These are phyloP conservation scores for Aphelenchoides besseyi DNA, from an alignment of 1,140 invertebrate genomes.

Conservation along the genomic window DNA sequence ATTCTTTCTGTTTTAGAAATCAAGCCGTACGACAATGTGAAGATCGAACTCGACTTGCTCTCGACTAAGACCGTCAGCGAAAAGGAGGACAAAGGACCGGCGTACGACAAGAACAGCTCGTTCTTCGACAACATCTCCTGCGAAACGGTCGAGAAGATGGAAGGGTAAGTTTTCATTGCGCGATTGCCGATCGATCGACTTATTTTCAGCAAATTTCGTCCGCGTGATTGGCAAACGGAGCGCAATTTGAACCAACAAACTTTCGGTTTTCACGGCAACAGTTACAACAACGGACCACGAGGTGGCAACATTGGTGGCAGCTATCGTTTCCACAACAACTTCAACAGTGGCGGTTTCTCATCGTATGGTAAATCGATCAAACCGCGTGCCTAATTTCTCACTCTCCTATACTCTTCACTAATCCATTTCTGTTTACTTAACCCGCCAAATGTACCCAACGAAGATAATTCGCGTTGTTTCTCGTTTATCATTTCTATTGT, in stretches of 20 bases:
- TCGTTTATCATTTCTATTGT: not conserved
- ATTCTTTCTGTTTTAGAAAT: not conserved
- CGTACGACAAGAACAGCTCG: conserved; percentile 6
- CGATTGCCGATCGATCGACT: not conserved
- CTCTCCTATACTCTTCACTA: too few relatives aligned
- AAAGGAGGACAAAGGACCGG: not conserved
- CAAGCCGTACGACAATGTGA: too few relatives aligned
- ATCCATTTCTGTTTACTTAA: too few relatives aligned
- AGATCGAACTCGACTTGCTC: not conserved
- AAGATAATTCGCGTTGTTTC: not conserved
- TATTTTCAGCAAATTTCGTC: conserved; percentile 13
- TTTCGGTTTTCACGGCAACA: conserved; percentile 1
- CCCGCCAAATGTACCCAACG: too few relatives aligned
- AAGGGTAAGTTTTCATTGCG: not conserved
- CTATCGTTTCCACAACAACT: not conserved
- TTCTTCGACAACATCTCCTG: conserved; percentile 22
- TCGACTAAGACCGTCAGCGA: not conserved
- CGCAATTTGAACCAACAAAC: conserved; percentile 13
- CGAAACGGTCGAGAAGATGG: conserved; percentile 12
- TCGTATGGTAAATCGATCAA: not conserved
- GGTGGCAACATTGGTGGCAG: not conserved
- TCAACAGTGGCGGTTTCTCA: not conserved
- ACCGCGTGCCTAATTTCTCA: not conserved
- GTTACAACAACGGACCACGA: conserved; percentile 24
- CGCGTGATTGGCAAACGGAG: conserved; percentile 15